Base-by-base conservation (phyloP, 2,888 invertebrate genomes). In the Helobdella robusta region DNA sequence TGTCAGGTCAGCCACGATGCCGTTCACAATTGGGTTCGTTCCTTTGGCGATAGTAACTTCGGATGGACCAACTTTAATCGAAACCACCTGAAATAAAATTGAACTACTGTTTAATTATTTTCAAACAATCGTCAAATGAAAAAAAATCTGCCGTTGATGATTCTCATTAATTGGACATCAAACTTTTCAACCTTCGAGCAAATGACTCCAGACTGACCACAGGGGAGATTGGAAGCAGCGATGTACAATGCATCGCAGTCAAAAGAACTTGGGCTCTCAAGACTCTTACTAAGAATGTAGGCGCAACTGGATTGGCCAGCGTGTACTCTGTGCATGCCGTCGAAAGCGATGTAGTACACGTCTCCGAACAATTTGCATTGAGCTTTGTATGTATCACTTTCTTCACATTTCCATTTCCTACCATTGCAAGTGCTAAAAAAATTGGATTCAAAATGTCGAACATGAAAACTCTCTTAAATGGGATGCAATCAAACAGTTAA, bases 141-240 rank as follows among this genome's bases (percentile, higher is more conserved):
- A 15, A 11, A 40, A 40, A 6, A 32, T 30, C 28, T 30, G 28
- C 56, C 5, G 20, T n/a, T n/a, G n/a, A n/a, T n/a, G n/a, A n/a
- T n/a, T n/a, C n/a, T n/a, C n/a, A n/a, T n/a, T n/a, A n/a, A n/a
- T n/a, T n/a, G n/a, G n/a, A n/a, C n/a, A n/a, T n/a, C n/a, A n/a
- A n/a, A n/a, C n/a, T n/a, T n/a, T n/a, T n/a, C n/a, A n/a, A 62
- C 62, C 30, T 62, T 62, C 18, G 62, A 62, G 62, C 62, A 62
- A 32, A 62, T 62, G 34, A 62, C 50, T 62, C 62, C 62, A 32
- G 62, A 36, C 32, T 62, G 62, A 25, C 62, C 62, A 32, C 62
- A 62, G 35, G 62, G 62, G 30, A 62, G 23, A 25, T 62, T 62
- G 20, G 50, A 44, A 25, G 34, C 50, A 6, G 28, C 15, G n/a